These are phyloP conservation scores for Meloidogyne chitwoodi DNA, from an alignment of 1,140 invertebrate genomes.

Conservation along the genomic window DNA sequence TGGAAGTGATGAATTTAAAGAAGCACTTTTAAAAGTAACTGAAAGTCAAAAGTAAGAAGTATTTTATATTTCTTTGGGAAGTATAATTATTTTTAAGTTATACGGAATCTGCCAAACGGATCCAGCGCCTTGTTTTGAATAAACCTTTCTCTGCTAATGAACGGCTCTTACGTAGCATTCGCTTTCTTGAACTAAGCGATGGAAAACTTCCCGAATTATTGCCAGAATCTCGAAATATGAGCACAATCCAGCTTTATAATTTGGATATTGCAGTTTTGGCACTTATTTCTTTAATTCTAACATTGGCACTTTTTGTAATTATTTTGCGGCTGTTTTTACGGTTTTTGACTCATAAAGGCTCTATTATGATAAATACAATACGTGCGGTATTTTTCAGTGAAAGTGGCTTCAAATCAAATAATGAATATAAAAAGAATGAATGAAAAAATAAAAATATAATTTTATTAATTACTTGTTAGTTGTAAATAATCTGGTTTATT, in stretches of 20 bases:
- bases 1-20: slow-evolving; percentile 4
- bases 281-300: background rate
- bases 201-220: slow-evolving; percentile 32
- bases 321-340: background rate
- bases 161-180: slow-evolving; percentile 25
- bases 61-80: background rate
- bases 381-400: background rate
- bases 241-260: slow-evolving; percentile 18
- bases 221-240: slow-evolving; percentile 19
- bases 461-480: background rate
- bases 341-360: background rate
- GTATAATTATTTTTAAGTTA: background rate
- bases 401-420: background rate
- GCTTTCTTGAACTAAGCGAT: slow-evolving; percentile 29
- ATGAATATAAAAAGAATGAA: background rate
- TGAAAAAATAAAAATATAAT: background rate
- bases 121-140: slow-evolving; percentile 4
- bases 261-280: slow-evolving; percentile 10
- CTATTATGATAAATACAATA: too few species aligned
- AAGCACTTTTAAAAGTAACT: slow-evolving; percentile 28
- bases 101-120: slow-evolving; percentile 3
- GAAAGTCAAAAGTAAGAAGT: slow-evolving; percentile 22
- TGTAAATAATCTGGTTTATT: too few species aligned
- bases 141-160: slow-evolving; percentile 33
- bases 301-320: background rate